Evolutionary conservation across 2,797 vertebrate genomes (phyloP).

Genomic region (Triplophysa bombifrons): DNA sequence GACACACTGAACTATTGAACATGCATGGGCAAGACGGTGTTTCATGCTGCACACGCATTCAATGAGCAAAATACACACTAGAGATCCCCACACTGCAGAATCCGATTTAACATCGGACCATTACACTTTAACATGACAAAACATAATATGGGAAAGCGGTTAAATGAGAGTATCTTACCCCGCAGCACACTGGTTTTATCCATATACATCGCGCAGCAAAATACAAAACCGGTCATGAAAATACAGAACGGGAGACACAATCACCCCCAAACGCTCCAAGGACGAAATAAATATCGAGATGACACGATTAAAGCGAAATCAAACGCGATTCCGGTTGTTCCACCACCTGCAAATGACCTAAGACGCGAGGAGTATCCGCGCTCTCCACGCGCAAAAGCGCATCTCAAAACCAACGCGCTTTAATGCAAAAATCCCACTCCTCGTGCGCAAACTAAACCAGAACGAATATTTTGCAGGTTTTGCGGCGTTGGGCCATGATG

Average conservation of each 20-base stretch:
- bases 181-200: constrained; percentile 81
- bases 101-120: neutral
- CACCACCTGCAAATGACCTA: constrained; percentile 28
- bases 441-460: neutral
- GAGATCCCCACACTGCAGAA: neutral
- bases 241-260: constrained; percentile 71
- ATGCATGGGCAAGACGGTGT: constrained; percentile 25
- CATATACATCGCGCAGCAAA: constrained; percentile 85
- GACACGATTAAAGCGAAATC: constrained; percentile 27
- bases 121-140: neutral
- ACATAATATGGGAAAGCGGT: neutral
- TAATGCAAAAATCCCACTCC: constrained; percentile 1
- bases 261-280: constrained; percentile 69
- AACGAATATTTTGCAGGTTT: neutral
- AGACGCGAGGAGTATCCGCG: constrained; percentile 44
- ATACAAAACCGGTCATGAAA: constrained; percentile 84
- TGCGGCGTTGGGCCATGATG: constrained; percentile 40
- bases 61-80: constrained; percentile 6
- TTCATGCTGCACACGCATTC: constrained; percentile 29
- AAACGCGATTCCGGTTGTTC: constrained; percentile 9
- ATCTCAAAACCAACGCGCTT: constrained; percentile 52
- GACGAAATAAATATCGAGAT: constrained; percentile 63
- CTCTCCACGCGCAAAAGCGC: constrained; percentile 40
- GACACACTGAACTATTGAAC: constrained; percentile 54
- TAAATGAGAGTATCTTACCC: constrained; percentile 69